Conservation (phyloP, 2,797 vertebrate species). For the Neosalanx taihuensis region DNA sequence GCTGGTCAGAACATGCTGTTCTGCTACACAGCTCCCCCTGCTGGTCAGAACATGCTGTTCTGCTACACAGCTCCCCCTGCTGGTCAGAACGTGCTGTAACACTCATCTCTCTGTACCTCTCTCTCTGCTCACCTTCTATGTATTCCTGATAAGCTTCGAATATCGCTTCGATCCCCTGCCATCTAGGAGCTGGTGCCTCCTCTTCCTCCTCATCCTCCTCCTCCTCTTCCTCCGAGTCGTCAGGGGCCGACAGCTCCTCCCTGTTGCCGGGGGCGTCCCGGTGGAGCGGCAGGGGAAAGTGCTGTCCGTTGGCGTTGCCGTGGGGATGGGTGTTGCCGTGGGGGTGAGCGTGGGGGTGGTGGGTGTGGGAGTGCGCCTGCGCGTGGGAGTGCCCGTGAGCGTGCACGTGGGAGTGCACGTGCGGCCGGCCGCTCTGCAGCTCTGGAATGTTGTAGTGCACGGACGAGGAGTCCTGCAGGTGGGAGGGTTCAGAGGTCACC, state of each 20-base stretch:
- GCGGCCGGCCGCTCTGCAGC: constrained; percentile 78
- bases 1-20: not conserved
- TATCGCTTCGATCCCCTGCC: constrained; percentile 96
- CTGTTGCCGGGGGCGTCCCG: constrained; percentile 59
- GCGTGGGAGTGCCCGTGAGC: not conserved
- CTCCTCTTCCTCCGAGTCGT: constrained; percentile 73
- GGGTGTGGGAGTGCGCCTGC: not conserved
- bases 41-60: too few relatives aligned
- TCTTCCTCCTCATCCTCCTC: constrained; percentile 78
- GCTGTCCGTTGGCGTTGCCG: constrained; percentile 62
- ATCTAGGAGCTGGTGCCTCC: constrained; percentile 76
- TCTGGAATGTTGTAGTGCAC: constrained; percentile 99
- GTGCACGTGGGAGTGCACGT: constrained; percentile 40
- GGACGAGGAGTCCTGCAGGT: constrained; percentile 86
- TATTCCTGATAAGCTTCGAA: constrained; percentile 98
- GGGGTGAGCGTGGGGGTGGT: constrained; percentile 40
- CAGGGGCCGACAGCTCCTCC: constrained; percentile 76
- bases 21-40: too few relatives aligned
- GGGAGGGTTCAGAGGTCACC: constrained; percentile 83
- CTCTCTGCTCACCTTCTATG: constrained; percentile 80
- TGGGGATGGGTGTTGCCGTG: constrained; percentile 49
- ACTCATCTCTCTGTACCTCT: not conserved
- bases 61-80: not conserved
- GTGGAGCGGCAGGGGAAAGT: constrained; percentile 55
- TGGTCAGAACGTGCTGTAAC: constrained; percentile 18